These are phyloP conservation scores for Piaya cayana DNA, from an alignment of 2,113 vertebrate species.

Conservation along the genomic window DNA sequence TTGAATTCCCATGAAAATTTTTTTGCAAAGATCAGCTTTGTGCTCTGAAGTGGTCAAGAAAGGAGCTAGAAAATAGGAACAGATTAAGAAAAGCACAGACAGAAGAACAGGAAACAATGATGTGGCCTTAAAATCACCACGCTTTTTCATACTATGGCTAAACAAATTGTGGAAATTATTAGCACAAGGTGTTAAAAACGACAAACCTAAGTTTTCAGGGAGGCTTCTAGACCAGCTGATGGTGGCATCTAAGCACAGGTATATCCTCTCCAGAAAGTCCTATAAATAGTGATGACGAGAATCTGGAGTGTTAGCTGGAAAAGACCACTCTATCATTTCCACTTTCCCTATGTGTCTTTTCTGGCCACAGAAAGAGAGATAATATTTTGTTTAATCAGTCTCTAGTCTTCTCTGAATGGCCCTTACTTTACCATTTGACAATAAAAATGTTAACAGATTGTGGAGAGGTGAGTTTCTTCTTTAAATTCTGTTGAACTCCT, in stretches of 20 bases:
- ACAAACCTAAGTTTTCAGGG: background rate
- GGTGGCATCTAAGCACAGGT: background rate
- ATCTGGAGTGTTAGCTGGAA: background rate
- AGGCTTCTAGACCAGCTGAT: background rate
- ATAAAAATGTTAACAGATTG: background rate
- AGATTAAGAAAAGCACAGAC: background rate
- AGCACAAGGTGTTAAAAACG: background rate
- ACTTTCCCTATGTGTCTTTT: background rate
- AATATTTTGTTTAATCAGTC: background rate
- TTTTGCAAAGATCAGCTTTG: background rate
- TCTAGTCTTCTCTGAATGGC: background rate
- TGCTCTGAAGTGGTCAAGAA: background rate
- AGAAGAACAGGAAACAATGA: background rate
- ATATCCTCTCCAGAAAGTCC: background rate
- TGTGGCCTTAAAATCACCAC: background rate
- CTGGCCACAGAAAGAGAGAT: background rate
- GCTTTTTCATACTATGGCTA: background rate
- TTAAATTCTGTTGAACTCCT: conserved; percentile 4
- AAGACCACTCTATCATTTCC: background rate
- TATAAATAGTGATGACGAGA: background rate
- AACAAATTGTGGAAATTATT: background rate
- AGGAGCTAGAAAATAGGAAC: background rate
- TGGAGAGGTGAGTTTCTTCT: background rate
- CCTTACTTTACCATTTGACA: background rate
- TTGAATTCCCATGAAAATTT: background rate